A percentile compares a stretch with the other conserved stretches of the same genome.
Conservation (phyloP, 1,140 invertebrate species). For the Drosophila tsacasi region DNA sequence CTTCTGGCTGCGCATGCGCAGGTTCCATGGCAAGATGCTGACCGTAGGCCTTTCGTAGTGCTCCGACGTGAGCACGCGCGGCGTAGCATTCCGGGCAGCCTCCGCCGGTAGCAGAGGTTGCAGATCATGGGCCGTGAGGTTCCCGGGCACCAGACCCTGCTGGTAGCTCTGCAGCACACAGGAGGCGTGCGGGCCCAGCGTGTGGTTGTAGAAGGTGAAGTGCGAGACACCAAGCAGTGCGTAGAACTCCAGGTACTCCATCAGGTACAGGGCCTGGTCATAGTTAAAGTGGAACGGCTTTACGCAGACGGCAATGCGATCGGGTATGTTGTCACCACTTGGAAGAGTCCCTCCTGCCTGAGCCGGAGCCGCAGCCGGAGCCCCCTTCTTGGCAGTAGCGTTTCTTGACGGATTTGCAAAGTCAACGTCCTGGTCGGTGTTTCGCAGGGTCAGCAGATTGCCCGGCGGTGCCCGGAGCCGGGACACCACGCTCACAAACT, state of each 20-base stretch:
- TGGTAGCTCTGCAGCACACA: conserved; percentile 92
- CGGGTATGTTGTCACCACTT: conserved; percentile 84
- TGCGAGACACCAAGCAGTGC: conserved; percentile 93
- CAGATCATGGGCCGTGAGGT: conserved; percentile 68
- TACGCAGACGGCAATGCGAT: conserved; percentile 94
- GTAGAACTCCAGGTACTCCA: conserved; percentile 97
- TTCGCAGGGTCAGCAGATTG: conserved; percentile 87
- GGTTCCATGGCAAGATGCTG: conserved; percentile 94
- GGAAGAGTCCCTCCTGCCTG: conserved; percentile 40
- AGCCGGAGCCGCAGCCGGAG: not conserved
- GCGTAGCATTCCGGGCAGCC: conserved; percentile 59
- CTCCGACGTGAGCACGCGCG: conserved; percentile 50
- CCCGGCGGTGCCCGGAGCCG: conserved; percentile 87
- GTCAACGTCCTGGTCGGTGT: conserved; percentile 86
- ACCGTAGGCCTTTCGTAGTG: conserved; percentile 88
- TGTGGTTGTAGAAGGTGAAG: conserved; percentile 97
- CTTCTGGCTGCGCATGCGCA: conserved; percentile 94
- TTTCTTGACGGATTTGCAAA: conserved; percentile 36
- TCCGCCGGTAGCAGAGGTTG: conserved; percentile 55
- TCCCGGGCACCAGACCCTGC: conserved; percentile 76
- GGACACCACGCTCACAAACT: conserved; percentile 89
- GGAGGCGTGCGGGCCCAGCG: conserved; percentile 91
- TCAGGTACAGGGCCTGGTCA: conserved; percentile 92
- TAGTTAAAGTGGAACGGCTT: conserved; percentile 97
- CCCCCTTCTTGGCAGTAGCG: conserved; percentile 6